Evolutionary conservation across 1,140 invertebrate genomes (phyloP), one percentile per base, ranked within the genome.

Genomic region (Drosophila rhopaloa): DNA sequence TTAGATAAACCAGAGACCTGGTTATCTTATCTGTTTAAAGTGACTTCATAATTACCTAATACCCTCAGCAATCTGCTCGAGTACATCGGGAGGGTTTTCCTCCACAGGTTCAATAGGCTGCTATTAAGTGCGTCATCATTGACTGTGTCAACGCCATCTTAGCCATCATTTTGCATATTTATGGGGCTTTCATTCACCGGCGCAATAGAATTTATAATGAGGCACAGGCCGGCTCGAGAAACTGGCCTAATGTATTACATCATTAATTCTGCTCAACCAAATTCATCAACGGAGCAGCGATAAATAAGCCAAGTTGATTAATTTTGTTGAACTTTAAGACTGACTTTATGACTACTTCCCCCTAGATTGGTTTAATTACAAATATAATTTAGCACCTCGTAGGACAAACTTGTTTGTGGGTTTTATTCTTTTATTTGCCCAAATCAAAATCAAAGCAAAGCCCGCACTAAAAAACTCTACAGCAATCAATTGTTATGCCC

Each of bases 161-260:
- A 29, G 72, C 44, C 51, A 73, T 44, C 44, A 56, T 32, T 75
- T 73, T 55, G 71, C 68, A 62, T 74, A 75, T 75, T 51, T 51
- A 63, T 55, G 58, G 35, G 24, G 29, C 54, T 48, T 74, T 74
- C 57, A 63, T 75, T 73, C 48, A 54, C 65, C 57, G 65, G 29
- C 67, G 67, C 67, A 71, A 71, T 71, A 19, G 65, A 71, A 71
- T 71, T 71, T 50, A 50, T 71, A 71, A 71, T 71, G 68, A 71
- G 51, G 35, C 41, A 13, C 19, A 27, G 50, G 41, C 66, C 37
- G 38, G 50, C 67, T 16, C 13, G 24, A 46, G 46, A 41, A 38
- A n/a, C 67, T 75, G 58, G 59, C 60, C 71, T 65, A 75, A 75
- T 75, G 72, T 75, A 75, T 75, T 75, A 65, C 72, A 75, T 73